A percentile compares a stretch with the other conserved stretches of the same genome.
Evolutionary conservation across 2,888 invertebrate species (phyloP).

Genomic region (Agrenia bidenticulata): DNA sequence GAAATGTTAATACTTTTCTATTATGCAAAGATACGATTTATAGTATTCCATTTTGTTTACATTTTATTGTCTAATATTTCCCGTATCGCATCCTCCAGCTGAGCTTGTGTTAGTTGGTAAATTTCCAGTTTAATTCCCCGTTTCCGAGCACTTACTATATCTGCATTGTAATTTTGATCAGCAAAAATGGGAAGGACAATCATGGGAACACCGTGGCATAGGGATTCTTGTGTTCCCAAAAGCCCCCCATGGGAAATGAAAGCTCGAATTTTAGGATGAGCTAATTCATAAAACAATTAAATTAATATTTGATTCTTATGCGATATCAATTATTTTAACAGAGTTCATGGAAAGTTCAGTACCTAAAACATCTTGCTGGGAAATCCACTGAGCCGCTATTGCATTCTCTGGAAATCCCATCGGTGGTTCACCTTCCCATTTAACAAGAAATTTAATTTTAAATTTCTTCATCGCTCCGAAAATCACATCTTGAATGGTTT

Average conservation of each 20-base stretch:
- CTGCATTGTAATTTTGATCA: conserved; percentile 43
- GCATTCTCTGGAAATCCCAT: conserved; percentile 32
- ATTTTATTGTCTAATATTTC: conserved; percentile 34
- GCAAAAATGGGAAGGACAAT: conserved; percentile 48
- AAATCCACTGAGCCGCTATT: conserved; percentile 37
- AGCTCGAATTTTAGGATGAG: conserved; percentile 29
- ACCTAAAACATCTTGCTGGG: conserved; percentile 44
- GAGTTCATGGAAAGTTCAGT: background rate
- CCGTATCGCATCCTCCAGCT: conserved; percentile 33
- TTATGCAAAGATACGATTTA: background rate
- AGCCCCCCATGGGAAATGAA: conserved; percentile 47
- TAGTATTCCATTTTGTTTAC: conserved; percentile 20
- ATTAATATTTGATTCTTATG: background rate
- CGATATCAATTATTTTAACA: background rate
- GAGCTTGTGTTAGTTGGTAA: conserved; percentile 20
- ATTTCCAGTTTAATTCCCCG: conserved; percentile 43
- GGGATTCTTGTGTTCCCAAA: conserved; percentile 29
- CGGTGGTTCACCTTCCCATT: conserved; percentile 37
- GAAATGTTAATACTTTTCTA: background rate
- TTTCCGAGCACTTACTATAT: conserved; percentile 31
- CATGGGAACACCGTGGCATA: conserved; percentile 45
- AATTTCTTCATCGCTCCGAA: conserved; percentile 65
- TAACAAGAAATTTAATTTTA: conserved; percentile 38
- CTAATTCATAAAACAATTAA: conserved; percentile 15
- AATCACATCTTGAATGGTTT: conserved; percentile 68